These are phyloP conservation scores for Hetaerina titia DNA, from an alignment of 2,888 invertebrate genomes.

Conservation along the genomic window DNA sequence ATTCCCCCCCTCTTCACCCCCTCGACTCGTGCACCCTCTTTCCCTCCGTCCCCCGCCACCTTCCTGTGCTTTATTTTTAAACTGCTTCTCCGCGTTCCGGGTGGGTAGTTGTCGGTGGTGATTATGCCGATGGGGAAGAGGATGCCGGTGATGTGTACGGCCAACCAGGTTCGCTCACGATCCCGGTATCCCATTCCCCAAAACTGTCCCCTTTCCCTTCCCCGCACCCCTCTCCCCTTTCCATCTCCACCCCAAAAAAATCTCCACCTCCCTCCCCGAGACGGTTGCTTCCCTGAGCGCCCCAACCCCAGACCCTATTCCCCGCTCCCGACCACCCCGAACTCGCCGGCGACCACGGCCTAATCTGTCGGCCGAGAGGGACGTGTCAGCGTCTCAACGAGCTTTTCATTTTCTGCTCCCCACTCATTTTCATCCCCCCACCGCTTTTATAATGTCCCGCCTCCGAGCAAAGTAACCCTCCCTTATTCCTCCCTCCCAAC, in stretches of 20 bases:
- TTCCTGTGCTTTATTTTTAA: not conserved
- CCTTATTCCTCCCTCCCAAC: not conserved
- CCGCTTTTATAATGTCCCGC: not conserved
- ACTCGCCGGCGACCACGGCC: not conserved
- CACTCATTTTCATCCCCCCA: not conserved
- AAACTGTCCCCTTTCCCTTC: not conserved
- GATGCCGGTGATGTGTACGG: not conserved
- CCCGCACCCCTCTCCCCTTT: not conserved
- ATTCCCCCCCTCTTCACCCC: not conserved
- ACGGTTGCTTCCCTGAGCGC: not conserved
- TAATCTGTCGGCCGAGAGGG: not conserved
- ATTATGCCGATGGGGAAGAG: not conserved
- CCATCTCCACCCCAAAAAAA: not conserved
- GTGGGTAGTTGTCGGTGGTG: not conserved
- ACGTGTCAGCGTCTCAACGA: slow-evolving; percentile 1
- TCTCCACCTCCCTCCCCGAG: too few species aligned
- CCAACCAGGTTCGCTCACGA: too few species aligned
- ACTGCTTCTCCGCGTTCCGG: not conserved
- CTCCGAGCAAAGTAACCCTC: not conserved
- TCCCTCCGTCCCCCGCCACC: too few species aligned
- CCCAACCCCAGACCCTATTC: too few species aligned
- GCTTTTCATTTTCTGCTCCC: not conserved
- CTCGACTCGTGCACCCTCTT: too few species aligned
- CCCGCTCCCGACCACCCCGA: too few species aligned
- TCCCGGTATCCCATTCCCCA: not conserved